Base-by-base conservation (phyloP, 1,140 invertebrate genomes). In the Drosophila varians region DNA sequence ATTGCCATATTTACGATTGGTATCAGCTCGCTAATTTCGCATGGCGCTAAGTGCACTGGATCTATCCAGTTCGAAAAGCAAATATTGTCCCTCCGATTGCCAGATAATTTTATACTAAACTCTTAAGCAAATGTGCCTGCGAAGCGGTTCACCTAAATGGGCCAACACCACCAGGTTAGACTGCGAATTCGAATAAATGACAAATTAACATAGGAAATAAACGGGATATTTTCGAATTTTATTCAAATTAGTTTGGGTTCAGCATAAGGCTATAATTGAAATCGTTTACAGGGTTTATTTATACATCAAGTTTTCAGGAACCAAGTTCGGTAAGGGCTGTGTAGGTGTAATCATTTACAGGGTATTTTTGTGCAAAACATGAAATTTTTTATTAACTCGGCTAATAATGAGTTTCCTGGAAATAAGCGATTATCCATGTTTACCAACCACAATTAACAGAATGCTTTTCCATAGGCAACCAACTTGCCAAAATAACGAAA, bases 11-110 rank as follows among this genome's bases (percentile, higher is more conserved):
- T 49, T 52, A 45, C 49, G 42, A 73, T 76, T 79, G 70, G 40
- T 77, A 70, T 49, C 16, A 34, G 16, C 21, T 48, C 11, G 47
- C 61, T 69, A 69, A 78, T 64, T 82, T 64, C 28, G 23, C 56
- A 46, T 62, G 68, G 69, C 82, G 78, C 74, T 77, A 86, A 86
- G 77, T 70, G 82, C 82, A 82, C 80, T 86, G 82, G 80, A 87
- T 86, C 58, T 65, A 77, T 77, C 80, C 80, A 86, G 80, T 86
- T 86, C 74, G 83, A 80, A 70, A 66, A 58, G 7, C 40, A 71
- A 75, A 84, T 56, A 83, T 55, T 16, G 45, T 45, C 53, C 25
- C 9, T 11, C 23, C 45, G 25, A 38, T 53, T 60, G 40, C n/a
- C 46, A 25, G 69, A 40, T 65, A 40, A 64, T 54, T 43, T 64